These are phyloP conservation scores for Patagioenas fasciata DNA, from an alignment of 2,113 vertebrate species.

Conservation along the genomic window DNA sequence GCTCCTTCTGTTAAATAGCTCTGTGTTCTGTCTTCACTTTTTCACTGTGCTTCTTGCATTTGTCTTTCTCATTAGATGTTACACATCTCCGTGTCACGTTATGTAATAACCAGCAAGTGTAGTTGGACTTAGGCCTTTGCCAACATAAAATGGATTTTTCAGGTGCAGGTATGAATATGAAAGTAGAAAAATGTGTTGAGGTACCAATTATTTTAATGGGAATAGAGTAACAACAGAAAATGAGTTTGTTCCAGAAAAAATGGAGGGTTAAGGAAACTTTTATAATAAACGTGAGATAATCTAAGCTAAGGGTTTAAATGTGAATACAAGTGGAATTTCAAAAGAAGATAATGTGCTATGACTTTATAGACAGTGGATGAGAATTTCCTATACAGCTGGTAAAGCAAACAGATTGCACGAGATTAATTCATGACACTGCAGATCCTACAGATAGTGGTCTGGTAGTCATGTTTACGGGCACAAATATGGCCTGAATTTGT, in stretches of 20 bases:
- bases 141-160: neutral
- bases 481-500: neutral
- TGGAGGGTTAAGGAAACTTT: neutral
- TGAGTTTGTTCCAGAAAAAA: neutral
- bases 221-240: neutral
- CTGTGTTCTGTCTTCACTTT: neutral
- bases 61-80: neutral
- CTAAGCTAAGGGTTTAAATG: neutral
- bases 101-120: neutral
- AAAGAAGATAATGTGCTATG: neutral
- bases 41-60: neutral
- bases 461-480: neutral
- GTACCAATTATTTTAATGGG: neutral
- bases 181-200: neutral
- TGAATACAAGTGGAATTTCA: neutral
- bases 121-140: neutral
- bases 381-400: neutral
- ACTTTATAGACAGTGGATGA: neutral
- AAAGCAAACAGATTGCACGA: neutral
- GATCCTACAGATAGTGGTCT: neutral
- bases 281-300: neutral
- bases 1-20: neutral
- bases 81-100: neutral
- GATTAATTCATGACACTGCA: neutral
- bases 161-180: neutral